Evolutionary conservation across 1,140 invertebrate species (phyloP), one percentile per base, ranked within the genome.

Genomic region (Pararge aegeria): DNA sequence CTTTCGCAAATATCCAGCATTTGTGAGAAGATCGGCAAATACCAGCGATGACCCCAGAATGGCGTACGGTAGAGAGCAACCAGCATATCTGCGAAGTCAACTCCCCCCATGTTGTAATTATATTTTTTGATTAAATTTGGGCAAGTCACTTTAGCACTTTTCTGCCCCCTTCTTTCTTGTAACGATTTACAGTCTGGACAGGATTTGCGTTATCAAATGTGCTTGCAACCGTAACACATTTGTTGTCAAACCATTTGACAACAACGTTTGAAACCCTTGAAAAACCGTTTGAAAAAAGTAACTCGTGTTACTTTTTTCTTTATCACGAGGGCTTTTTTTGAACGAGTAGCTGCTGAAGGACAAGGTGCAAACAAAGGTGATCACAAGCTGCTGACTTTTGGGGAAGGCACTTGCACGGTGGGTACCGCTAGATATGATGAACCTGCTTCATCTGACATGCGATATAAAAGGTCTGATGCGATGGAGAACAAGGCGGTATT

Each of bases 181-280:
- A 40, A 2, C 37, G 37, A 15, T 40, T 40, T 40, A 40, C 16
- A 2, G 15, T 40, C n/a, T 16, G n/a, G 3, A 40, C 13, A 40
- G 37, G 37, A 1, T 40, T 2, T 3, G 37, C 15, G 13, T 40
- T 13, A 24, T 4, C 24, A 9, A 30, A 30, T 30, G 55, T 51
- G 54, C 34, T 59, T n/a, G 58, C 49, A 24, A 64, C 19, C 16
- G 30, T 59, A 13, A 64, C 56, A 38, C 30, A n/a, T 64, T n/a
- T 64, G 49, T 64, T 59, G 29, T 64, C 62, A 30, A 55, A 34
- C 73, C 73, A 78, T 19, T 62, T 59, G 1, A 73, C 66, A 16
- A 68, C 34, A 15, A 49, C 30, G 24, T 49, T 29, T 40, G 60
- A 60, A 1, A 66, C 58, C 15, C 78, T 78, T 30, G 80, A 71